Evolutionary conservation across 1,140 invertebrate species (phyloP), one percentile per base, ranked within the genome.

Genomic region (Lepidostoma basale): DNA sequence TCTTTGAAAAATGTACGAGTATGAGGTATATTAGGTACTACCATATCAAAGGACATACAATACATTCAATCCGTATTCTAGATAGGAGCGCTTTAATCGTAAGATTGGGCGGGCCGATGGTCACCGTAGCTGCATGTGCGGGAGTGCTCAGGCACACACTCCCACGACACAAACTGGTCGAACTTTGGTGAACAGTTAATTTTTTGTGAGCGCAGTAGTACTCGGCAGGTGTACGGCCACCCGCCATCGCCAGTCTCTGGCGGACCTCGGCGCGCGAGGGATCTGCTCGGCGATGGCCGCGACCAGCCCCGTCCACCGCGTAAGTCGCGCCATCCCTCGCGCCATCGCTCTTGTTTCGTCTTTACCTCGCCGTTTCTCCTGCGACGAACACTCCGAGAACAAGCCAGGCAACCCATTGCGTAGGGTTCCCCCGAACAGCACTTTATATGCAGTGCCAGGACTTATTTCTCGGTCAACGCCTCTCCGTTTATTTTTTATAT

Each of bases 161-260:
- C 58, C 58, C 58, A 62, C 58, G 58, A 62, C 30, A 62, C 58
- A 45, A 62, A 45, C 58, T 62, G 58, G 58, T 62, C 58, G 58
- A 62, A 62, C 36, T 62, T 62, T 62, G 40, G 58, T 62, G 58
- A 62, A 62, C 58, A 62, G 58, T 62, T 62, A 62, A 62, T 62
- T 62, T 62, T 62, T 62, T 62, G 58, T 62, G 36, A 62, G 58
- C 58, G 40, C 39, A 44, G 58, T 54, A 54, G 25, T 54, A 23
- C 3, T 5, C 49, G 25, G 49, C 49, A 54, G 49, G 49, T 54
- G 49, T 28, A 54, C 49, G 25, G 49, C 49, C 45, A 47, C 23
- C 44, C 44, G 44, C 20, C 12, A 18, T 23, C 25, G 49, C 25
- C 49, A 54, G 49, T 54, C 49, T 23, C 26, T n/a, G 49, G 25